Evolutionary conservation across 2,113 vertebrate genomes (phyloP).

Genomic region (Accipiter virgatus): DNA sequence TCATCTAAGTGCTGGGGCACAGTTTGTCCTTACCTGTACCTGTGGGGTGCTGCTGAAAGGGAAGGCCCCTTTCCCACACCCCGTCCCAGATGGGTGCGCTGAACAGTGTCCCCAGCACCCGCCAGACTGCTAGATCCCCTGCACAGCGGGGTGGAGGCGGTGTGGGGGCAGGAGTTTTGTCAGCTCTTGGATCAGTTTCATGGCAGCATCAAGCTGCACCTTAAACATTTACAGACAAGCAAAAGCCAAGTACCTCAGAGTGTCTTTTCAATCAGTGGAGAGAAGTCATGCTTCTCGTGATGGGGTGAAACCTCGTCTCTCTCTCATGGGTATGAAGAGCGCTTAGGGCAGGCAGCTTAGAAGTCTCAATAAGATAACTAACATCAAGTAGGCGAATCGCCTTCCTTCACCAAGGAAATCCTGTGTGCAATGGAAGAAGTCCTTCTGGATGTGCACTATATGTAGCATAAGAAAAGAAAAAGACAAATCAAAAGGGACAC

Average conservation of each 20-base stretch:
- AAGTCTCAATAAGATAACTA: not conserved
- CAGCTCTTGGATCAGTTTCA: not conserved
- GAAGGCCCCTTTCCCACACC: not conserved
- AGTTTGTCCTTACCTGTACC: not conserved
- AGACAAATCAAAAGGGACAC: not conserved
- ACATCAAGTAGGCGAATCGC: not conserved
- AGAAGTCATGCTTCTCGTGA: not conserved
- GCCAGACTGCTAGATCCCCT: not conserved
- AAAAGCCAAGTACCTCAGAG: not conserved
- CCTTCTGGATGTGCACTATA: not conserved
- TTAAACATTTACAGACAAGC: not conserved
- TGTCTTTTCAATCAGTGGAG: not conserved
- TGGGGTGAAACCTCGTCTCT: not conserved
- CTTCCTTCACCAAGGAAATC: not conserved
- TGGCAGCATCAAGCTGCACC: not conserved
- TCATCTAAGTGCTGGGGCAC: not conserved
- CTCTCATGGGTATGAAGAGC: not conserved
- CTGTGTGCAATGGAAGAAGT: not conserved
- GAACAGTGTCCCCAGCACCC: fast-evolving
- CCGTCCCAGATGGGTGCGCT: not conserved
- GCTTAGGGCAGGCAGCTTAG: not conserved
- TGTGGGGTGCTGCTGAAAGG: not conserved
- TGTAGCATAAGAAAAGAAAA: not conserved
- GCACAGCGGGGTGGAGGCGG: not conserved
- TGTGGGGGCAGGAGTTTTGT: not conserved